Evolutionary conservation across 2,113 vertebrate species (phyloP).

Genomic region (Astur gentilis): DNA sequence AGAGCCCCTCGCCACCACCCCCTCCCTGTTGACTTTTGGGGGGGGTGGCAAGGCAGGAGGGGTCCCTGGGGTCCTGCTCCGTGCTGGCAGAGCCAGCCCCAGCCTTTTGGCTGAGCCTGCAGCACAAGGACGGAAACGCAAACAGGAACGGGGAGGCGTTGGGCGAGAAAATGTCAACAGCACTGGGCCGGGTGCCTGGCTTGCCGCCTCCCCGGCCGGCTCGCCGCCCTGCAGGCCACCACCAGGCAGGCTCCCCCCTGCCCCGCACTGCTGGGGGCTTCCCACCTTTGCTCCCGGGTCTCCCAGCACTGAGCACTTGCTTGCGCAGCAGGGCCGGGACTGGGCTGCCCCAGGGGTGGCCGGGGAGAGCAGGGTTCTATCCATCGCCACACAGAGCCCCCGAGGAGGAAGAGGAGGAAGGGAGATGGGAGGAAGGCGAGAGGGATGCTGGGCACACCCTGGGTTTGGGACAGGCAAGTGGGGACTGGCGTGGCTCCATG

Average conservation of each 20-base stretch:
- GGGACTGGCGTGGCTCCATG: background rate
- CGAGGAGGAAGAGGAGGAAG: background rate
- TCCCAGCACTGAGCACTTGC: background rate
- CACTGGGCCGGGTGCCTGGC: slow-evolving; percentile 2
- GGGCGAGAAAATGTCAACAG: slow-evolving; percentile 63
- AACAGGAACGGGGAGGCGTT: slow-evolving; percentile 60
- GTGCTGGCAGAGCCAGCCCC: background rate
- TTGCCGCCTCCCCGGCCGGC: background rate
- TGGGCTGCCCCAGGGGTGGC: background rate
- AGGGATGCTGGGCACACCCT: background rate
- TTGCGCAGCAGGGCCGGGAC: background rate
- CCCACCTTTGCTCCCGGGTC: background rate
- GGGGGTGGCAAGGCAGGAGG: background rate
- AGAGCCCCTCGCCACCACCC: background rate
- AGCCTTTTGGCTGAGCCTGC: slow-evolving; percentile 16
- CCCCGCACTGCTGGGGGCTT: background rate
- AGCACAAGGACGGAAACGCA: slow-evolving; percentile 11
- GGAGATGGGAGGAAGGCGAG: background rate
- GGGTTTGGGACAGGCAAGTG: background rate
- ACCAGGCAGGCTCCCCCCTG: background rate
- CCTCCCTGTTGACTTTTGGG: background rate
- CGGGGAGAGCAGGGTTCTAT: background rate
- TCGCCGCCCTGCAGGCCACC: background rate
- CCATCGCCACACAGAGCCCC: background rate
- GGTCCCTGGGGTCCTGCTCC: background rate